Evolutionary conservation across 2,797 vertebrate genomes (phyloP).

Genomic region (Brachyalestes nurse): DNA sequence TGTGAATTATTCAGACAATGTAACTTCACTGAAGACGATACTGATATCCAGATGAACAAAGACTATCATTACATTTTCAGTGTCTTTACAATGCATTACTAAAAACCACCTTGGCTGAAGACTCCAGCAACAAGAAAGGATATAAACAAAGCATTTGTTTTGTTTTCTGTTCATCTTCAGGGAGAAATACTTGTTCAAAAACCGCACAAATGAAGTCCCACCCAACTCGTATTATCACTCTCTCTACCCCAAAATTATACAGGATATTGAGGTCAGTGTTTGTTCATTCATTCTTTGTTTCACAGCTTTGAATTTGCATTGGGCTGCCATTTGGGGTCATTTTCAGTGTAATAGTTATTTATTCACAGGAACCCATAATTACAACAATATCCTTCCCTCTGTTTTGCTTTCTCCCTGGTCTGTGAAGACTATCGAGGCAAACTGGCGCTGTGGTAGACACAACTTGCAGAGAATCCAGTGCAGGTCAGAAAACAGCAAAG

Average conservation of each 20-base stretch:
- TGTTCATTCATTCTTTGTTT: conserved; percentile 52
- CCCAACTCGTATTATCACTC: conserved; percentile 98
- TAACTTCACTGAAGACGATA: neutral
- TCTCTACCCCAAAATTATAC: conserved; percentile 99
- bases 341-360: neutral
- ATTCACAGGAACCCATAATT: neutral
- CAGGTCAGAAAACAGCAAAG: conserved; percentile 98
- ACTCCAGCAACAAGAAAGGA: neutral
- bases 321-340: neutral
- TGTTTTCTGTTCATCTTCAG: conserved; percentile 69
- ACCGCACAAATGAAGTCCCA: conserved; percentile 96
- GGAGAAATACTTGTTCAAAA: conserved; percentile 99
- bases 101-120: neutral
- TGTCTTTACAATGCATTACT: neutral
- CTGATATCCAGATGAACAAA: neutral
- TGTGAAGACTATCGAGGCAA: conserved; percentile 93
- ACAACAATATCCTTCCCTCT: neutral
- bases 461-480: conserved; percentile 98
- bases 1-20: neutral
- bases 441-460: conserved; percentile 97
- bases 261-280: conserved; percentile 94
- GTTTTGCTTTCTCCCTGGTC: conserved; percentile 61
- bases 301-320: neutral
- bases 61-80: neutral
- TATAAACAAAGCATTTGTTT: neutral